These are phyloP conservation scores for Brenthis daphne DNA, from an alignment of 2,888 invertebrate genomes.

Conservation along the genomic window DNA sequence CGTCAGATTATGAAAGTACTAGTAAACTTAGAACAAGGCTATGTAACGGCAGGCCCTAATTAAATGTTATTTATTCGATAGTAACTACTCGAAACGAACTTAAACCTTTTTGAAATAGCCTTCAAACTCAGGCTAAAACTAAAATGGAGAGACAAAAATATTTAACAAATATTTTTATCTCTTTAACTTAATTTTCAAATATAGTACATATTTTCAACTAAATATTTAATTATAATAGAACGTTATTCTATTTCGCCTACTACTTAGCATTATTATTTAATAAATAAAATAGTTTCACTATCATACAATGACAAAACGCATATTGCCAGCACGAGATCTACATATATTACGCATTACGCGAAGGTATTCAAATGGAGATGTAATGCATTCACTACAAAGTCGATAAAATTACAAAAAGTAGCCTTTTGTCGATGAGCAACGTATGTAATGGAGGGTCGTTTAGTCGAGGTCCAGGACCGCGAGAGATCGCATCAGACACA, in stretches of 20 bases:
- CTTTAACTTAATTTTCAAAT: not conserved
- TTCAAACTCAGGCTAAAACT: constrained; percentile 16
- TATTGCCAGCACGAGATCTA: not conserved
- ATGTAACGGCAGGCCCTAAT: constrained; percentile 73
- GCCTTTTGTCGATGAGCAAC: not conserved
- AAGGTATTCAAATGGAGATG: not conserved
- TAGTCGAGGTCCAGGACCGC: constrained; percentile 20
- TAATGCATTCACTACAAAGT: no score
- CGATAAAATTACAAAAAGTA: constrained; percentile 10
- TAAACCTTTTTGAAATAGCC: constrained; percentile 29
- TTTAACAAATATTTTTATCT: not conserved
- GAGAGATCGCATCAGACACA: constrained; percentile 32
- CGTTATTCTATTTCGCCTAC: no score
- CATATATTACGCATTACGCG: not conserved
- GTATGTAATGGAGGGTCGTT: not conserved
- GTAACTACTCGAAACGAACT: constrained; percentile 51
- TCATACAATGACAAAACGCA: not conserved
- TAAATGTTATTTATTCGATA: constrained; percentile 76
- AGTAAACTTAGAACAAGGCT: constrained; percentile 61
- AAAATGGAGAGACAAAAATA: constrained; percentile 17
- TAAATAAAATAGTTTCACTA: no score
- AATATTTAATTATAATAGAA: no score
- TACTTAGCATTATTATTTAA: no score
- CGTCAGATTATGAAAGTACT: constrained; percentile 70
- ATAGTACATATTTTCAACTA: no score